These are phyloP conservation scores for Drosophila mettleri DNA, from an alignment of 2,888 invertebrate species.

Conservation along the genomic window DNA sequence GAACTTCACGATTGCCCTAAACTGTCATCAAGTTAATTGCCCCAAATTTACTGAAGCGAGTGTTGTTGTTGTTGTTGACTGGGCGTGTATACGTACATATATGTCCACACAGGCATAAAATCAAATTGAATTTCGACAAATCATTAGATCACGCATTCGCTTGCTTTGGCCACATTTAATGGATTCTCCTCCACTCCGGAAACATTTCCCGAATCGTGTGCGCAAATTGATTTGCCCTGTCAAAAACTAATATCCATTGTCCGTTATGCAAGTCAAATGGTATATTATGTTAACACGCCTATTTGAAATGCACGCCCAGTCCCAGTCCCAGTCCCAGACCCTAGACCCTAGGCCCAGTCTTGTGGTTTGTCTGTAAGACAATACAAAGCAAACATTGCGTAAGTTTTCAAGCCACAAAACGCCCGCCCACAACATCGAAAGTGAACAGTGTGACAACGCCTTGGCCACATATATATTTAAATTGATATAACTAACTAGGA, in stretches of 20 bases:
- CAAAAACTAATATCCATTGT: slow-evolving; percentile 63
- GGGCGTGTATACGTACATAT: slow-evolving; percentile 38
- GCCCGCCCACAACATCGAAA: slow-evolving; percentile 53
- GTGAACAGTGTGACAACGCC: slow-evolving; percentile 48
- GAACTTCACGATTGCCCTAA: slow-evolving; percentile 58
- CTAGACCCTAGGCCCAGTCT: slow-evolving; percentile 1
- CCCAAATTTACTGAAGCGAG: slow-evolving; percentile 69
- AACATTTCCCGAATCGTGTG: slow-evolving; percentile 30
- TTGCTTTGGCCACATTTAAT: slow-evolving; percentile 26
- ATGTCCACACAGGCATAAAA: slow-evolving; percentile 34
- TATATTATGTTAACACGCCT: slow-evolving; percentile 55
- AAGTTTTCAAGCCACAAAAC: slow-evolving; percentile 48
- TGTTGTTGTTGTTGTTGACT: slow-evolving; percentile 14
- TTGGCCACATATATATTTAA: slow-evolving; percentile 9
- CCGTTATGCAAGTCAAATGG: slow-evolving; percentile 63
- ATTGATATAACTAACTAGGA: not conserved
- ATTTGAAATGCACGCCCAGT: slow-evolving; percentile 44
- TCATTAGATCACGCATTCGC: slow-evolving; percentile 53
- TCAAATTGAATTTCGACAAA: slow-evolving; percentile 61
- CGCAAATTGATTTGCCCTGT: slow-evolving; percentile 67
- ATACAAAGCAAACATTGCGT: slow-evolving; percentile 62
- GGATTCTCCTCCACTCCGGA: slow-evolving; percentile 42
- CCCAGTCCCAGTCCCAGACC: not conserved
- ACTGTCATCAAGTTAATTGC: slow-evolving; percentile 78
- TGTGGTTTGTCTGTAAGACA: slow-evolving; percentile 47